These are phyloP conservation scores for Dendropsophus ebraccatus DNA, from an alignment of 2,113 vertebrate genomes.

Conservation along the genomic window DNA sequence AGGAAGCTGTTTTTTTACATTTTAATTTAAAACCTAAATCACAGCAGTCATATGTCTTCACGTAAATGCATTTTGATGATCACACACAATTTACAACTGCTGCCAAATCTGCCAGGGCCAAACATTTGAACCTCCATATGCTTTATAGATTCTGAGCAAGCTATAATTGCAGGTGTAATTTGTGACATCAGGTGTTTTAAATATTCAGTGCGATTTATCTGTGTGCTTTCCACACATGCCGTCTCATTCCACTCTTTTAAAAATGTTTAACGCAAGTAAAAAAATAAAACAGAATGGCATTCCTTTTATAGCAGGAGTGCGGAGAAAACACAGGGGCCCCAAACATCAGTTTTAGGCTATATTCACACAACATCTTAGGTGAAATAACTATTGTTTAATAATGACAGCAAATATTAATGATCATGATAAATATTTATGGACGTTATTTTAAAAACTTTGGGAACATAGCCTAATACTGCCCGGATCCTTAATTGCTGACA, in stretches of 20 bases:
- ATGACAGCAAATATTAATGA: too few relatives aligned
- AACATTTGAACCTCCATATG: conserved; percentile 49
- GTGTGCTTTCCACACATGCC: background rate
- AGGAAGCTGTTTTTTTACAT: conserved; percentile 52
- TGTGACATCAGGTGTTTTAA: conserved; percentile 25
- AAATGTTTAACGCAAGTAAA: background rate
- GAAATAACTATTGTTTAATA: too few relatives aligned
- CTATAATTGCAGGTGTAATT: conserved; percentile 41
- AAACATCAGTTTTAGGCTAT: too few relatives aligned
- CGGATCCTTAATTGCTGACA: too few relatives aligned
- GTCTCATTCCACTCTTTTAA: background rate
- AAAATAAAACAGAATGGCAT: background rate
- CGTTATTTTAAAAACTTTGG: too few relatives aligned
- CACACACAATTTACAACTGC: conserved; percentile 54
- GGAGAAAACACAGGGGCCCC: too few relatives aligned
- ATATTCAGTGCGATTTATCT: conserved; percentile 32
- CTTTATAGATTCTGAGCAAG: conserved; percentile 34
- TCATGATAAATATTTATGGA: too few relatives aligned
- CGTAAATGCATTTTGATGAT: conserved; percentile 66
- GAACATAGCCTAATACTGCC: too few relatives aligned
- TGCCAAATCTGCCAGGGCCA: conserved; percentile 51
- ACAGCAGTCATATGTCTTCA: conserved; percentile 64
- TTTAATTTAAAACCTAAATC: conserved; percentile 60
- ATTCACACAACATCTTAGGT: too few relatives aligned
- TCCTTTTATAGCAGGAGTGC: too few relatives aligned